phyloP scores from a whole-genome alignment of 35 echinoderm and acorn worm species.

The Ophiothrix spiculata region DNA sequence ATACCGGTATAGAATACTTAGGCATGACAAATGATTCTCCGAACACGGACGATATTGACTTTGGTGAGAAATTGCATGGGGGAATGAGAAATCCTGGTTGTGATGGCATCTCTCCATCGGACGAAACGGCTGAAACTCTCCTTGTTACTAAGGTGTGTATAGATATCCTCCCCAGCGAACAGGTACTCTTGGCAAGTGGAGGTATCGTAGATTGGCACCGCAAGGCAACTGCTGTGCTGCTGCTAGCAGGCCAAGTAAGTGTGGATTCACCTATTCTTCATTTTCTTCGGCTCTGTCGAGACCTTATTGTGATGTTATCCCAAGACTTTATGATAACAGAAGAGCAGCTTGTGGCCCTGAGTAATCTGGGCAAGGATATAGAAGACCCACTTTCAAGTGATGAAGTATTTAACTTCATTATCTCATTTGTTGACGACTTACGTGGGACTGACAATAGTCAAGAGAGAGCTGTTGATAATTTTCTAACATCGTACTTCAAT shows the following conservation, averaged over 20 bases:
- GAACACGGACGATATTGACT: too few species aligned
- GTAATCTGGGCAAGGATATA: neutral
- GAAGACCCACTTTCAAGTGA: constrained; percentile 12
- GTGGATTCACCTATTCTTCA: neutral
- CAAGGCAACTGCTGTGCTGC: constrained; percentile 7
- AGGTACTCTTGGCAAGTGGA: neutral
- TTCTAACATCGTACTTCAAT: constrained; percentile 23
- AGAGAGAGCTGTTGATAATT: neutral
- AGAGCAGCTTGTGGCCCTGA: neutral
- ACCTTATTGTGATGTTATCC: constrained; percentile 28
- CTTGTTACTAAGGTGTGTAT: constrained; percentile 32
- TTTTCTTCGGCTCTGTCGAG: constrained; percentile 29
- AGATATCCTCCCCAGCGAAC: constrained; percentile 17
- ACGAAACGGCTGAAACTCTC: neutral
- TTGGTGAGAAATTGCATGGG: neutral
- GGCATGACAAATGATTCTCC: neutral
- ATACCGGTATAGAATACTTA: too few species aligned
- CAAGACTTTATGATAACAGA: neutral
- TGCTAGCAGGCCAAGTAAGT: constrained; percentile 11
- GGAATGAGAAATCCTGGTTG: too few species aligned
- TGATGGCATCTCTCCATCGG: neutral
- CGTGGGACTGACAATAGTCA: neutral
- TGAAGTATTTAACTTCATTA: constrained; percentile 5
- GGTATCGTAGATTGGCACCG: constrained; percentile 12
- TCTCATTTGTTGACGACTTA: neutral